These are phyloP conservation scores for Littorina saxatilis DNA, from an alignment of 1,140 invertebrate species.

Conservation along the genomic window DNA sequence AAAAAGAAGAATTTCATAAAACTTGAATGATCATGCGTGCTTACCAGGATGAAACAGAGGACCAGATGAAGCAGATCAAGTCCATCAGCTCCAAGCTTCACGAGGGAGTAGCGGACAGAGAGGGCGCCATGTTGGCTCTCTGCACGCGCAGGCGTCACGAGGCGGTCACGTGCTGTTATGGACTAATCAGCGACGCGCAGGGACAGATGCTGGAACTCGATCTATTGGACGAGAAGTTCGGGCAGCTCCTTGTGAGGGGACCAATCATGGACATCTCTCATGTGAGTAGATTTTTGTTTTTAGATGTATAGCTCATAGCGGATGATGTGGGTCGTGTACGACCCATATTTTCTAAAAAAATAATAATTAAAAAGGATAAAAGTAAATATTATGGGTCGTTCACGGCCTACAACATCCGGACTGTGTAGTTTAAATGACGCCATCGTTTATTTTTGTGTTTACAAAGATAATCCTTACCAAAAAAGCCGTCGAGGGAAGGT, in stretches of 20 bases:
- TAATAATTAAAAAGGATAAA: too few species aligned
- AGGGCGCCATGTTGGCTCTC: conserved; percentile 26
- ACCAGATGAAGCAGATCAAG: conserved; percentile 43
- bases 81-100: conserved; percentile 38
- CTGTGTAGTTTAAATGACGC: too few species aligned
- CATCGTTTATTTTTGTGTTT: too few species aligned
- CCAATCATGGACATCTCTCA: conserved; percentile 33
- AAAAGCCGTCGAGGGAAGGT: too few species aligned
- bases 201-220: conserved; percentile 38
- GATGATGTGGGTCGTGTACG: too few species aligned
- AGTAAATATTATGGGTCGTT: too few species aligned
- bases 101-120: conserved; percentile 38
- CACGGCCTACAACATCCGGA: too few species aligned
- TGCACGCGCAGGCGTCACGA: conserved; percentile 39
- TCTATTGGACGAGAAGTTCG: conserved; percentile 44
- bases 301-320: too few species aligned
- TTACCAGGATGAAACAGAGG: conserved; percentile 46
- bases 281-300: background rate
- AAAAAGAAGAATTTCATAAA: too few species aligned
- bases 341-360: too few species aligned
- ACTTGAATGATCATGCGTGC: too few species aligned
- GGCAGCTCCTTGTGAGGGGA: conserved; percentile 23
- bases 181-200: conserved; percentile 40
- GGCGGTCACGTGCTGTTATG: conserved; percentile 40
- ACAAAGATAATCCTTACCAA: too few species aligned